These are phyloP conservation scores for Azemiops feae DNA, from an alignment of 2,113 vertebrate species.

Conservation along the genomic window DNA sequence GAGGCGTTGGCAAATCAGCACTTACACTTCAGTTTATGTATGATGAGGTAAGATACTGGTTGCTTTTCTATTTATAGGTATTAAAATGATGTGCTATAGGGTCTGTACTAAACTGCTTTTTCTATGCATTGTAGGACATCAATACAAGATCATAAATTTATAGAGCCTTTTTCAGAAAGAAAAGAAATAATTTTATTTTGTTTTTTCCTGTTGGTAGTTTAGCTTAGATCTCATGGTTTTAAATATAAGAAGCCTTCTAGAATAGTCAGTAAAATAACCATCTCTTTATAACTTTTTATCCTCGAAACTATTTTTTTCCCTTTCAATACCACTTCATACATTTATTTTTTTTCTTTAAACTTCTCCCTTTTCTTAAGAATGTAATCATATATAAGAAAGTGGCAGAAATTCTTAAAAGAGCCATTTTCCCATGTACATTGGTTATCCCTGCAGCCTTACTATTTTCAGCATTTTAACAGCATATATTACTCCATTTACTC, in stretches of 20 bases:
- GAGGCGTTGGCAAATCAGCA: conserved; percentile 82
- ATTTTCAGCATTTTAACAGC: neutral
- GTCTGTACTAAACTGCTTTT: neutral
- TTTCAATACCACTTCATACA: neutral
- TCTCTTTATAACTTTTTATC: neutral
- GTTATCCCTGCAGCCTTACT: neutral
- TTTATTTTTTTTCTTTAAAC: neutral
- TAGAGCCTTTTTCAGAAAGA: neutral
- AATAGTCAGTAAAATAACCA: neutral
- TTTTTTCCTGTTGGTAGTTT: neutral
- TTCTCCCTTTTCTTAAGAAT: neutral
- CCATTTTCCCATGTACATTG: neutral
- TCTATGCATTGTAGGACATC: neutral
- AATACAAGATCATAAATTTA: neutral
- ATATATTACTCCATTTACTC: neutral
- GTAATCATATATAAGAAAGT: neutral
- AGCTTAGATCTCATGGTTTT: neutral
- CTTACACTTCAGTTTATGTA: conserved; percentile 84
- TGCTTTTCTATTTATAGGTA: neutral
- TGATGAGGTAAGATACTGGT: conserved; percentile 74
- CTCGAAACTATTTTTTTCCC: neutral
- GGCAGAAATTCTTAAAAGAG: neutral
- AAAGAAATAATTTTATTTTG: neutral
- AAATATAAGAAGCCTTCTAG: neutral
- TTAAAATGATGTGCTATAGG: neutral